Evolutionary conservation across 2,113 vertebrate genomes (phyloP).

Genomic region (Neogale vison): DNA sequence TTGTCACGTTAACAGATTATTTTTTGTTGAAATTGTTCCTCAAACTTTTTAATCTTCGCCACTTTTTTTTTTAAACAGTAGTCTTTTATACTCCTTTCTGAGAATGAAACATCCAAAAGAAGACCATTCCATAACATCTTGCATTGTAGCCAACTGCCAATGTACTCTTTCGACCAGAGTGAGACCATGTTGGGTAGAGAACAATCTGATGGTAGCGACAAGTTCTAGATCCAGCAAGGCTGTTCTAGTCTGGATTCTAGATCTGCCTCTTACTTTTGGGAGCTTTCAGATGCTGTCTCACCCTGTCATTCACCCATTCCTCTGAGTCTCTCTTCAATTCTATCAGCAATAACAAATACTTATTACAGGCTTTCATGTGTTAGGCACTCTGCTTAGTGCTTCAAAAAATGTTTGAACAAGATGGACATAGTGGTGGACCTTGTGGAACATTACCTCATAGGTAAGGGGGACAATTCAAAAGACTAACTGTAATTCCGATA

Average conservation of each 20-base stretch:
- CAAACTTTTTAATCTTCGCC: neutral
- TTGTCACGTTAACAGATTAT: neutral
- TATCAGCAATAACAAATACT: neutral
- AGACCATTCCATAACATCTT: neutral
- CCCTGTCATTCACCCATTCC: neutral
- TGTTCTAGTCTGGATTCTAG: neutral
- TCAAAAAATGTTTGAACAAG: neutral
- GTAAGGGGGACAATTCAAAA: neutral
- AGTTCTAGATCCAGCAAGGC: neutral
- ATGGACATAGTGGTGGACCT: neutral
- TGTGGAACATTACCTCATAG: neutral
- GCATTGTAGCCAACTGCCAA: neutral
- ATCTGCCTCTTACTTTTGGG: neutral
- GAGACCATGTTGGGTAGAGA: neutral
- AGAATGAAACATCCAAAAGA: neutral
- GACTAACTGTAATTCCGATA: neutral
- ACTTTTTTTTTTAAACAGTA: neutral
- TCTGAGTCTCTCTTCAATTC: neutral
- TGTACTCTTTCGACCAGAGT: neutral
- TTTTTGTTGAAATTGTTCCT: neutral
- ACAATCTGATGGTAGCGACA: neutral
- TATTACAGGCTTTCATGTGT: neutral
- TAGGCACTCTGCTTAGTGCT: neutral
- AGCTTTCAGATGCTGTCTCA: neutral
- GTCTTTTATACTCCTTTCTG: neutral